Conservation (phyloP, 2,797 vertebrate genomes). For the Pipistrellus pipistrellus region DNA sequence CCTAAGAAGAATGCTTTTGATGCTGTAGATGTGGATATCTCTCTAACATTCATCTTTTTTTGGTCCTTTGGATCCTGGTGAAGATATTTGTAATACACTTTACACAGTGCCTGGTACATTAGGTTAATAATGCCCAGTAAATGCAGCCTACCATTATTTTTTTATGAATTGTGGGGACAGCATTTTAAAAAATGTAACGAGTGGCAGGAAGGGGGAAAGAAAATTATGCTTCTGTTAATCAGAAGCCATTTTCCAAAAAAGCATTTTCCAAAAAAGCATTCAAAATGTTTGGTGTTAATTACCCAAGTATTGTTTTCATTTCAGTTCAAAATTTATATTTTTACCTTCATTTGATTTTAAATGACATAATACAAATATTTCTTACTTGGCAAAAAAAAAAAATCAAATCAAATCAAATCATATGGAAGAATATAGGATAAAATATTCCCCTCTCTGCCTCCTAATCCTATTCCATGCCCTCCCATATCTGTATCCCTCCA, state of each 20-base stretch:
- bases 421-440: constrained; percentile 13
- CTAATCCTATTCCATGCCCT: neutral
- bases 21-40: neutral
- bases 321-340: constrained; percentile 55
- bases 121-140: neutral
- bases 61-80: neutral
- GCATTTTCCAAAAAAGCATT: neutral
- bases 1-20: neutral
- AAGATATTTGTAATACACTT: neutral
- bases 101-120: neutral
- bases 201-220: constrained; percentile 5
- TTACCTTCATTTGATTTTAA: constrained; percentile 43
- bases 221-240: constrained; percentile 37
- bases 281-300: constrained; percentile 25
- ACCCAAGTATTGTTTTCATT: constrained; percentile 3
- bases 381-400: neutral
- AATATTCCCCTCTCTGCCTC: neutral
- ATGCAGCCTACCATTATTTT: neutral
- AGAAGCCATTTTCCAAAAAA: neutral
- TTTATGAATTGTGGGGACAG: neutral
- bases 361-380: neutral
- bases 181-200: constrained; percentile 30
- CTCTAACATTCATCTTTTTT: neutral
- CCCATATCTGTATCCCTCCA: neutral
- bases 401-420: neutral